These are phyloP conservation scores for Crossocerus cetratus DNA, from an alignment of 2,888 invertebrate species.

Conservation along the genomic window DNA sequence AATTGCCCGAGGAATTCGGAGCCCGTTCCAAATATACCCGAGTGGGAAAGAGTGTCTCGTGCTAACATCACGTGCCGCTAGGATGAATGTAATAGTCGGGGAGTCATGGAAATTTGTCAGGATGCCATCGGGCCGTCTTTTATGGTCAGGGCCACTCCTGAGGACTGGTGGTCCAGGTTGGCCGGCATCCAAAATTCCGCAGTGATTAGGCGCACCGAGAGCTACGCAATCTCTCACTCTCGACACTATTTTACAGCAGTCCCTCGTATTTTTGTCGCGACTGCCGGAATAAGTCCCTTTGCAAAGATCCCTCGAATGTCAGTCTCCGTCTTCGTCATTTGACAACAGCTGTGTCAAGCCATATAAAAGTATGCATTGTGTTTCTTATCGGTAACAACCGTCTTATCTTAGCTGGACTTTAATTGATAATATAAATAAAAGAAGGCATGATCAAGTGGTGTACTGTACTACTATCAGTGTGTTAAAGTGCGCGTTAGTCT, in stretches of 20 bases:
- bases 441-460: too few relatives aligned
- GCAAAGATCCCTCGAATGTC: not conserved
- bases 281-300: not conserved
- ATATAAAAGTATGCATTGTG: too few relatives aligned
- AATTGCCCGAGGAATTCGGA: constrained; percentile 40
- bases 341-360: too few relatives aligned
- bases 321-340: too few relatives aligned
- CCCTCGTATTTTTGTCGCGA: not conserved
- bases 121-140: constrained; percentile 69
- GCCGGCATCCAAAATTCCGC: constrained; percentile 67
- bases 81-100: constrained; percentile 39
- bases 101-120: constrained; percentile 63
- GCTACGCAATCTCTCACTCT: constrained; percentile 30
- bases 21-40: not conserved
- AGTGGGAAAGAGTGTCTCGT: constrained; percentile 18
- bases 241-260: constrained; percentile 8
- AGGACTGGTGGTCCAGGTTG: constrained; percentile 54
- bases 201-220: constrained; percentile 55
- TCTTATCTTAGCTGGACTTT: too few relatives aligned
- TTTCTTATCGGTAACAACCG: too few relatives aligned
- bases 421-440: too few relatives aligned
- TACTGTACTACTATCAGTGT: too few relatives aligned
- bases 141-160: constrained; percentile 69
- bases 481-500: too few relatives aligned
- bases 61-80: constrained; percentile 49